Evolutionary conservation across 2,113 vertebrate genomes (phyloP).

Genomic region (Laticauda colubrina): DNA sequence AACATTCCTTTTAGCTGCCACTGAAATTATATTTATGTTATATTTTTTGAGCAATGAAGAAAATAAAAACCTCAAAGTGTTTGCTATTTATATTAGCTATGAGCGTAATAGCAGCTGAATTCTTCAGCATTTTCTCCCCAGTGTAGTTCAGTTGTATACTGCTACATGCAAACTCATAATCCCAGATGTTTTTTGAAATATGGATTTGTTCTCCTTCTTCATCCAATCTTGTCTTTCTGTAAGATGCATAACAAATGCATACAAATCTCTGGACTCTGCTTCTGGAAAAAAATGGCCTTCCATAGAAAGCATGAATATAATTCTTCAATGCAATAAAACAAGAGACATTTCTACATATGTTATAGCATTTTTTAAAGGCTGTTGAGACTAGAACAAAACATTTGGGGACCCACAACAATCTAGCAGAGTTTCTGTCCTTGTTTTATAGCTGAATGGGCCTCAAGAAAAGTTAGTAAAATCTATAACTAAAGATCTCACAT

Average conservation of each 20-base stretch:
- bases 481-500: neutral
- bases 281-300: slow-evolving; percentile 39
- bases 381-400: slow-evolving; percentile 60
- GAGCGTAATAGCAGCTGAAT: neutral
- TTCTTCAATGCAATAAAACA: slow-evolving; percentile 62
- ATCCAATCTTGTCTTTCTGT: slow-evolving; percentile 16
- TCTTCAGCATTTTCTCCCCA: slow-evolving; percentile 27
- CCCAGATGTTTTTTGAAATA: slow-evolving; percentile 33
- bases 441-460: neutral
- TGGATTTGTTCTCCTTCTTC: neutral
- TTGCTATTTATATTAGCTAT: slow-evolving; percentile 28
- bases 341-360: slow-evolving; percentile 66
- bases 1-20: slow-evolving; percentile 23
- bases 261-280: slow-evolving; percentile 48
- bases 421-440: neutral
- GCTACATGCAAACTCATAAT: slow-evolving; percentile 36
- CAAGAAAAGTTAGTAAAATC: neutral
- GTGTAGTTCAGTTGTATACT: slow-evolving; percentile 13
- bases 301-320: slow-evolving; percentile 52
- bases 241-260: slow-evolving; percentile 41
- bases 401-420: neutral
- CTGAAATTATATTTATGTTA: slow-evolving; percentile 33
- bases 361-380: slow-evolving; percentile 67
- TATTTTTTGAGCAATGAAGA: slow-evolving; percentile 29
- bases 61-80: slow-evolving; percentile 21